Percentiles rank a stretch among this genome's conserved stretches.
Conservation (phyloP, 1,140 invertebrate species). For the Acromyrmex charruanus region DNA sequence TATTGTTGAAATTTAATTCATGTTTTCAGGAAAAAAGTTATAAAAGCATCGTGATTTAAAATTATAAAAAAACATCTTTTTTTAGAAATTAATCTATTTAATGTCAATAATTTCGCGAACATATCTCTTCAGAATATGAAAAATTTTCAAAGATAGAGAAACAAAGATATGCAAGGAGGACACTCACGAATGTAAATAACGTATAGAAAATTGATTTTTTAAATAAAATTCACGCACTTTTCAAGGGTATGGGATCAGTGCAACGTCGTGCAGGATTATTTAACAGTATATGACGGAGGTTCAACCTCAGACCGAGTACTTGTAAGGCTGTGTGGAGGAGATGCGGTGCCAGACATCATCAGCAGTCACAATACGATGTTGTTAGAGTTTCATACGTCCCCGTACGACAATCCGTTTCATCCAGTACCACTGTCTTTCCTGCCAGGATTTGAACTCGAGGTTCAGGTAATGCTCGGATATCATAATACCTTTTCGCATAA, state of each 20-base stretch:
- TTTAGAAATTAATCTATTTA: neutral
- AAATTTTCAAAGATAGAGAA: neutral
- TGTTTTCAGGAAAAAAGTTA: too few species aligned
- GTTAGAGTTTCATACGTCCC: conserved; percentile 93
- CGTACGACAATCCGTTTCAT: conserved; percentile 93
- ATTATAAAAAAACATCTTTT: too few species aligned
- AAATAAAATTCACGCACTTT: conserved; percentile 68
- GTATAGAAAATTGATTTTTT: too few species aligned
- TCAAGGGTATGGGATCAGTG: conserved; percentile 93
- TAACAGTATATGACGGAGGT: conserved; percentile 94
- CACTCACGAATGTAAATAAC: neutral
- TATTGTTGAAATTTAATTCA: too few species aligned
- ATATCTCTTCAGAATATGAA: neutral
- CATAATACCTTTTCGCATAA: neutral
- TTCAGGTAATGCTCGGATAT: conserved; percentile 88
- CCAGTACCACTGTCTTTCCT: conserved; percentile 92
- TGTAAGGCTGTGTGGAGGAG: conserved; percentile 93
- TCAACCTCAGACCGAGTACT: conserved; percentile 91
- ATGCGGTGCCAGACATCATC: conserved; percentile 93
- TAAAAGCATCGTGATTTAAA: too few species aligned
- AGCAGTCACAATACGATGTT: conserved; percentile 92
- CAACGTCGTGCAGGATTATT: conserved; percentile 93
- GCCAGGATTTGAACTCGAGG: conserved; percentile 93
- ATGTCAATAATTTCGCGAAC: neutral
- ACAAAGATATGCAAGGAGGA: neutral